Base-by-base conservation (phyloP, 2,113 vertebrate genomes). In the Malurus cyaneus region DNA sequence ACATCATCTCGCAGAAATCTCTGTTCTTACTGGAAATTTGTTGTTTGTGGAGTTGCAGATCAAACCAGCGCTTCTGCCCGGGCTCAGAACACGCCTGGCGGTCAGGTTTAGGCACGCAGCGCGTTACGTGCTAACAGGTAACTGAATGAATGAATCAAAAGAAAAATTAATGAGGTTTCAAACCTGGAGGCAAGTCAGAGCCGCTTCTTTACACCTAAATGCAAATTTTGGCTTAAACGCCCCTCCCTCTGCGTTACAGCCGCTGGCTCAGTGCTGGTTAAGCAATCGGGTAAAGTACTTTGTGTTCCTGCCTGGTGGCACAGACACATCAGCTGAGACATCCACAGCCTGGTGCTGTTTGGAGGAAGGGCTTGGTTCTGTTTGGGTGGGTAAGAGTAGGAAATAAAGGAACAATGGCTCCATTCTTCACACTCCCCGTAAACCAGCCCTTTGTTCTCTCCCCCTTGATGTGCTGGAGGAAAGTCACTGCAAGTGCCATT, bases 101-200 rank as follows among this genome's bases (percentile, higher is more conserved):
- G 64, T 91, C 95, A 88, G 81, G 93, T 92, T 92, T 26, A 86
- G 72, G 86, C 93, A 61, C 2, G 95, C 67, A 26, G 28, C 3
- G 1, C 39, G 71, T 76, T 82, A 57, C 39, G 8, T 11, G 52
- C 32, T 29, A 67, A 39, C 64, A 56, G 82, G 92, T 31, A 91
- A 61, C 72, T 8, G 86, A 66, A 78, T n/a, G 65, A 83, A 89
- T 95, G 92, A 97, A 92, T 96, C 94, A 94, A 93, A 79, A 67
- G 76, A 59, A 56, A 92, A 92, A 90, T 28, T 86, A 86, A 88
- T 21, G 90, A 94, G 76, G 36, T 72, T 94, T 93, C 88, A 93
- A 86, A 80, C 0, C 7, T 5, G 20, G 82, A 93, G 93, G 72
- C 95, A 90, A 95, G 93, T 94, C 73, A 88, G 89, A 94, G 85